phyloP scores from a whole-genome alignment of 1,140 invertebrate species.

The Adoxophyes honmai region DNA sequence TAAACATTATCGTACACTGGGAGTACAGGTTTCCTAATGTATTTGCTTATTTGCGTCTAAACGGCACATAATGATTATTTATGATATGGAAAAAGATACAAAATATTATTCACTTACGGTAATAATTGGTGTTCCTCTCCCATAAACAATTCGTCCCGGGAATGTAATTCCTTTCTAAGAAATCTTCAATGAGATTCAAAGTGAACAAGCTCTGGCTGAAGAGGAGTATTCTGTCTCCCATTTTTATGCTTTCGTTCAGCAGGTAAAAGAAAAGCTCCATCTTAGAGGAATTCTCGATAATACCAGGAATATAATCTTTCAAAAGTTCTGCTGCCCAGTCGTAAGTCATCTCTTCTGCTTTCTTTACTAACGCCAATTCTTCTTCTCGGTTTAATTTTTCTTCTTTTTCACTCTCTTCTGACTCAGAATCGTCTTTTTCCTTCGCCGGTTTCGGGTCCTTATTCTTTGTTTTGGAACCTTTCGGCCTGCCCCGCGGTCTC shows the following conservation, averaged over 20 bases:
- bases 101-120: constrained; percentile 83
- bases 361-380: constrained; percentile 77
- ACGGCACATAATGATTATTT: too few relatives aligned
- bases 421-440: constrained; percentile 61
- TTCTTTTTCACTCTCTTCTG: constrained; percentile 77
- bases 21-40: too few relatives aligned
- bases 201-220: constrained; percentile 98
- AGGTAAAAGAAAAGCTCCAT: constrained; percentile 97
- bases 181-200: constrained; percentile 97
- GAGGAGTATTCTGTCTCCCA: constrained; percentile 95
- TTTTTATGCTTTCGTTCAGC: constrained; percentile 90
- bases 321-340: constrained; percentile 92
- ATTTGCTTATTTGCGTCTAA: too few relatives aligned
- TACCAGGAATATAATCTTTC: constrained; percentile 91
- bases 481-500: constrained; percentile 51
- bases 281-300: constrained; percentile 96
- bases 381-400: constrained; percentile 77
- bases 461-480: constrained; percentile 55
- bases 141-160: constrained; percentile 87
- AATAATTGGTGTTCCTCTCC: constrained; percentile 93
- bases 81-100: too few relatives aligned
- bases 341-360: constrained; percentile 88
- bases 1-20: too few relatives aligned
- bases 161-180: constrained; percentile 88
- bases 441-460: constrained; percentile 64